These are phyloP conservation scores for Stegana nigrithorax DNA, from an alignment of 2,888 invertebrate species.

Conservation along the genomic window DNA sequence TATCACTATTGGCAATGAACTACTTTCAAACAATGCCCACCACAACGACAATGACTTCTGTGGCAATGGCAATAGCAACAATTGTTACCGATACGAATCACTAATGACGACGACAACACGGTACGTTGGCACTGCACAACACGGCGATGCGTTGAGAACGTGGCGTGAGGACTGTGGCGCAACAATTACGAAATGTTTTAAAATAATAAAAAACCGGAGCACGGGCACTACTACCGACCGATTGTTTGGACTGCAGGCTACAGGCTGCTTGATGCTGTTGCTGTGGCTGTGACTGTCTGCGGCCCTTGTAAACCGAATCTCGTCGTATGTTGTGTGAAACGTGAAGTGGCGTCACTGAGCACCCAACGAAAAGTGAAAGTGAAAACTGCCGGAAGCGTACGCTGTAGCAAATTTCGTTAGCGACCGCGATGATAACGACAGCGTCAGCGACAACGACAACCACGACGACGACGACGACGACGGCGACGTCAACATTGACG, in stretches of 20 bases:
- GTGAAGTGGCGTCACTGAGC: conserved; percentile 21
- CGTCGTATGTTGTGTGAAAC: no score
- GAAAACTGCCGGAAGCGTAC: conserved; percentile 39
- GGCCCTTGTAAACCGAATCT: conserved; percentile 10
- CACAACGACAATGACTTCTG: conserved; percentile 3
- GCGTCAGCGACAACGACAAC: background rate
- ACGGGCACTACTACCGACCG: conserved; percentile 29
- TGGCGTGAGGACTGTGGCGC: conserved; percentile 1
- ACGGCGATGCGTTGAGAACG: conserved; percentile 12
- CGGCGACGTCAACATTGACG: background rate
- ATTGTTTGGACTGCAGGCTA: conserved; percentile 17
- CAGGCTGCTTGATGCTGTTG: conserved; percentile 42
- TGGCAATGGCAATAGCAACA: background rate
- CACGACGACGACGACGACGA: conserved; percentile 1
- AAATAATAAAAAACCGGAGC: no score
- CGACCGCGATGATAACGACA: conserved; percentile 15
- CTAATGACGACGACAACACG: background rate
- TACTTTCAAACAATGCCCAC: conserved; percentile 27
- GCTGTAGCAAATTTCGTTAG: conserved; percentile 19
- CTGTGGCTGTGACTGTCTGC: background rate
- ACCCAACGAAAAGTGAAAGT: conserved; percentile 58
- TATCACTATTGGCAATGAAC: conserved; percentile 46
- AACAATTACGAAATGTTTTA: conserved; percentile 7
- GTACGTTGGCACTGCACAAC: background rate
- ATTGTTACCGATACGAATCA: conserved; percentile 1